Conservation (phyloP, 2,888 invertebrate species). For the Acholoe squamosa region DNA sequence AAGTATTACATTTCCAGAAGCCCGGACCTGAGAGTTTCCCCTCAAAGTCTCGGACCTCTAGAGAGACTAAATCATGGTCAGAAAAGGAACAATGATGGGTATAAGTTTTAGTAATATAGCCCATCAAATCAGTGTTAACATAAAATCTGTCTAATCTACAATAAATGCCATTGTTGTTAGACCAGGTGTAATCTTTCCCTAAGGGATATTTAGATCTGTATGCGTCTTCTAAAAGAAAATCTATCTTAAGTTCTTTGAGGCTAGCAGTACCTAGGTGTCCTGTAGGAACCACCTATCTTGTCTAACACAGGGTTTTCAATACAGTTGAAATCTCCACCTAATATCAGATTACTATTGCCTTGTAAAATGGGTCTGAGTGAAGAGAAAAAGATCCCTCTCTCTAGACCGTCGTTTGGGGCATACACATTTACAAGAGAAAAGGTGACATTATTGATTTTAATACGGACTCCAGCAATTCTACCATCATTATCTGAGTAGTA, state of each 20-base stretch:
- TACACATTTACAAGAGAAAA: too few relatives aligned
- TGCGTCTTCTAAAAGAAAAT: neutral
- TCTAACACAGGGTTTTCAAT: neutral
- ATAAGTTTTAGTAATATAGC: neutral
- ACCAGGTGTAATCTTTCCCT: neutral
- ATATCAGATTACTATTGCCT: neutral
- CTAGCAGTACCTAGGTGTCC: neutral
- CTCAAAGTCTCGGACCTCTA: neutral
- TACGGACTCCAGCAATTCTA: neutral
- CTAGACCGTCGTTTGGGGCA: neutral
- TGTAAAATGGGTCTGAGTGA: neutral
- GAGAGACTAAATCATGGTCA: neutral
- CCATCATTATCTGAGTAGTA: neutral
- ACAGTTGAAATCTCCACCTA: slow-evolving; percentile 8
- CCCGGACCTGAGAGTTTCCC: neutral
- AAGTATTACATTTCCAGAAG: slow-evolving; percentile 8
- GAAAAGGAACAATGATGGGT: neutral
- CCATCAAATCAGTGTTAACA: neutral
- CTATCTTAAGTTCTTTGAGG: neutral
- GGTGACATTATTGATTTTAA: too few relatives aligned
- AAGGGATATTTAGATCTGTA: neutral
- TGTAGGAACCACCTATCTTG: neutral
- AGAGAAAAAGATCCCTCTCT: neutral
- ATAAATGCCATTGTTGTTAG: neutral
- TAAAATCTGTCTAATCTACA: neutral